These are phyloP conservation scores for Pseudocheirus occidentalis DNA, from an alignment of 2,797 vertebrate genomes.

Conservation along the genomic window DNA sequence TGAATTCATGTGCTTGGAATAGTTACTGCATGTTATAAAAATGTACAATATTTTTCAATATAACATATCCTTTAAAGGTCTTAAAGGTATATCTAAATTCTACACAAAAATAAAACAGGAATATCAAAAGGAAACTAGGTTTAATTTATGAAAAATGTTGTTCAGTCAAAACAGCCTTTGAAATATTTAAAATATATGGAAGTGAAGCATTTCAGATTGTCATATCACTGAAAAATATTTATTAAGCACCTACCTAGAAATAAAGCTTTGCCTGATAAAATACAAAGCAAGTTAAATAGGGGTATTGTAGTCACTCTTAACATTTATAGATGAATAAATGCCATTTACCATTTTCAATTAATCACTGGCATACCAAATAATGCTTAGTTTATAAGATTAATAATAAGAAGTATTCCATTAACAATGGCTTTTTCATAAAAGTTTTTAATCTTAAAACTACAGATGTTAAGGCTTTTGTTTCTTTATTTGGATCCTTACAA, in stretches of 20 bases:
- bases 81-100: not conserved
- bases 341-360: not conserved
- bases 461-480: conserved; percentile 7
- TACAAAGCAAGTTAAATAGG: not conserved
- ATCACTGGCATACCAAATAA: not conserved
- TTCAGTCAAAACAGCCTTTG: not conserved
- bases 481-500: not conserved
- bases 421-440: not conserved
- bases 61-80: not conserved
- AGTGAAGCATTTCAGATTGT: not conserved
- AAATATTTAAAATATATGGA: not conserved
- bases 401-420: not conserved
- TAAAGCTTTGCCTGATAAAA: not conserved
- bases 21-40: not conserved
- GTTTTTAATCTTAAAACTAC: not conserved
- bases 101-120: not conserved
- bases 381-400: not conserved
- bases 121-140: not conserved
- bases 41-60: not conserved
- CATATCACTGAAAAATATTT: not conserved
- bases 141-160: not conserved
- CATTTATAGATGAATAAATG: not conserved
- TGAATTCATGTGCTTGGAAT: not conserved
- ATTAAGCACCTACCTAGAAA: not conserved
- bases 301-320: not conserved